Percentiles rank a stretch among this genome's conserved stretches.
Conservation (phyloP, 2,113 vertebrate species). For the Conger conger region DNA sequence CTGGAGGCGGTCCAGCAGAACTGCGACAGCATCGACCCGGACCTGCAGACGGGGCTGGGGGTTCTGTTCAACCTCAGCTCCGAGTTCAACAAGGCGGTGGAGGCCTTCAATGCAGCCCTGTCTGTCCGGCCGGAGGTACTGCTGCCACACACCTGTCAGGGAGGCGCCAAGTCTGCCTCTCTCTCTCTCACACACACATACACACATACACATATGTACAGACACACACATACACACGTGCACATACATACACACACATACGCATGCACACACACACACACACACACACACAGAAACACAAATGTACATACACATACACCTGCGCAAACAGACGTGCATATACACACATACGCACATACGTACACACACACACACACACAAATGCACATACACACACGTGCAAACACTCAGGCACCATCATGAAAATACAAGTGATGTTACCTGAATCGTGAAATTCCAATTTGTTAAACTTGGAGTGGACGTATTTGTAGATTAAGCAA, state of each 20-base stretch:
- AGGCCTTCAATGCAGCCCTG: conserved; percentile 93
- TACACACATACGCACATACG: too few relatives aligned
- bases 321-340: too few relatives aligned
- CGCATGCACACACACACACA: background rate
- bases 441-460: conserved; percentile 29
- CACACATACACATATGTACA: background rate
- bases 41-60: conserved; percentile 94
- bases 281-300: too few relatives aligned
- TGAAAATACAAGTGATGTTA: conserved; percentile 23
- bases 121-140: conserved; percentile 92
- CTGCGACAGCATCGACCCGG: conserved; percentile 85
- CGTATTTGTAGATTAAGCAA: conserved; percentile 43
- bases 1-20: conserved; percentile 91
- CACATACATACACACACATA: background rate
- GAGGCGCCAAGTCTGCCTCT: background rate
- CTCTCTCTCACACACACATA: background rate
- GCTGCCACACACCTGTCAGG: conserved; percentile 2
- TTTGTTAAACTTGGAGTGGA: conserved; percentile 20
- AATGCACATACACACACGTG: too few relatives aligned
- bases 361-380: too few relatives aligned
- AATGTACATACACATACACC: too few relatives aligned
- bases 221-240: background rate
- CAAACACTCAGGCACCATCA: background rate
- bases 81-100: conserved; percentile 96
- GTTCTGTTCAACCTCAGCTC: conserved; percentile 94